Evolutionary conservation across 2,113 vertebrate genomes (phyloP), one percentile per base, ranked within the genome.

Genomic region (Lucifuga dentata): DNA sequence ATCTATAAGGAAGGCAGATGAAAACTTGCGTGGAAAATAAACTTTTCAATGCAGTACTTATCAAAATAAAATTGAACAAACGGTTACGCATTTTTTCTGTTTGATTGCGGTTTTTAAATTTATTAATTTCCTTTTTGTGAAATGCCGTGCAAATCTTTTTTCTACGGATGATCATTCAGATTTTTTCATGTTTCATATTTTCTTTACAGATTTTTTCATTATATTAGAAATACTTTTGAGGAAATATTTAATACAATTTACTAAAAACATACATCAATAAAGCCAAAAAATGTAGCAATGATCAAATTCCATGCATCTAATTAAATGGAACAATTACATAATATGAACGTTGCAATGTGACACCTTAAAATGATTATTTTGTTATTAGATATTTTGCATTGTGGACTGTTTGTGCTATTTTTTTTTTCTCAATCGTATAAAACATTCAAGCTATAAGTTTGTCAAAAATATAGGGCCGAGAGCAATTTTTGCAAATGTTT

Each of bases 31-130:
- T 16, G 3, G 41, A 5, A 62, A 35, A 45, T 15, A 43, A 64
- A 75, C 20, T 57, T 73, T 76, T 59, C 10, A 13, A 5, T 43
- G 3, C 5, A 48, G 16, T 4, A 38, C 1, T 29, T 46, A 11
- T 33, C 0, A 57, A 64, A 61, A 69, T 24, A 9, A 56, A 12
- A 3, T 1, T 1, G 19, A 53, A 11, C 2, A 19, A 56, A 63
- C 11, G 2, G 29, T 2, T 2, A 9, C 40, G 7, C 48, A 39
- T 48, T 17, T 9, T 17, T 29, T 35, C 1, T 2, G 15, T 11
- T 12, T 2, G 59, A 64, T 33, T 64, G 13, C 11, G 3, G 16
- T 38, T 64, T 62, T 10, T 50, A 8, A 59, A n/a, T 75, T 59
- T 38, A 17, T 33, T 19, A 9, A 13, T 73, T 70, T 23, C 32